Conservation (phyloP, 1,140 invertebrate genomes). For the Daktulosphaira vitifoliae region DNA sequence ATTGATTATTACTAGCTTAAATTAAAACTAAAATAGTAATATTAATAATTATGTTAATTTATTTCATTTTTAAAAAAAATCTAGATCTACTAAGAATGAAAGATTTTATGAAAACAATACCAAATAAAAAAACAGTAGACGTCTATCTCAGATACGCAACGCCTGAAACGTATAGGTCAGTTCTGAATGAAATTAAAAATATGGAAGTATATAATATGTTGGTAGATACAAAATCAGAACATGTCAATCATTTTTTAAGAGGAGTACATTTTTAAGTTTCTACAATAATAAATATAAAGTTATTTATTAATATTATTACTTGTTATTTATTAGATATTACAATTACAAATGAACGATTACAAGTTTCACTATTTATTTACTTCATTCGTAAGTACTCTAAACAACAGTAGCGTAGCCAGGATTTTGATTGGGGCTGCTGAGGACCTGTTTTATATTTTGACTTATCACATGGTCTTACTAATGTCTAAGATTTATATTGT, state of each 20-base stretch:
- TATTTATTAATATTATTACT: neutral
- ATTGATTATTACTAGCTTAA: too few species aligned
- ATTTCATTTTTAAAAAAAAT: too few species aligned
- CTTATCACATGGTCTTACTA: too few species aligned
- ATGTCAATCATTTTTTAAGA: constrained; percentile 53
- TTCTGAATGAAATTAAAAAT: constrained; percentile 52
- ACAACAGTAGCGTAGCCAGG: neutral
- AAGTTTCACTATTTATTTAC: constrained; percentile 62
- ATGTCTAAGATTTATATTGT: too few species aligned
- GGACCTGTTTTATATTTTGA: too few species aligned
- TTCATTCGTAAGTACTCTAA: constrained; percentile 55
- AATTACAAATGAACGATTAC: constrained; percentile 60
- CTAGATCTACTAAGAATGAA: constrained; percentile 27
- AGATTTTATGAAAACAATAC: constrained; percentile 42
- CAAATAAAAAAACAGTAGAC: constrained; percentile 47
- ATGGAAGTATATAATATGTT: constrained; percentile 54
- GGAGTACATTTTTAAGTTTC: constrained; percentile 44
- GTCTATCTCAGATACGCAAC: constrained; percentile 52
- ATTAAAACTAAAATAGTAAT: too few species aligned
- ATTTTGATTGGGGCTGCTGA: too few species aligned
- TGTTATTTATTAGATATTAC: constrained; percentile 48
- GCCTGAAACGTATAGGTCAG: constrained; percentile 50
- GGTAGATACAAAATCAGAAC: constrained; percentile 51
- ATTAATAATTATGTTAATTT: too few species aligned
- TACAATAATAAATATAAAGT: neutral